Evolutionary conservation across 2,888 invertebrate genomes (phyloP).

Genomic region (Biston stratarius): DNA sequence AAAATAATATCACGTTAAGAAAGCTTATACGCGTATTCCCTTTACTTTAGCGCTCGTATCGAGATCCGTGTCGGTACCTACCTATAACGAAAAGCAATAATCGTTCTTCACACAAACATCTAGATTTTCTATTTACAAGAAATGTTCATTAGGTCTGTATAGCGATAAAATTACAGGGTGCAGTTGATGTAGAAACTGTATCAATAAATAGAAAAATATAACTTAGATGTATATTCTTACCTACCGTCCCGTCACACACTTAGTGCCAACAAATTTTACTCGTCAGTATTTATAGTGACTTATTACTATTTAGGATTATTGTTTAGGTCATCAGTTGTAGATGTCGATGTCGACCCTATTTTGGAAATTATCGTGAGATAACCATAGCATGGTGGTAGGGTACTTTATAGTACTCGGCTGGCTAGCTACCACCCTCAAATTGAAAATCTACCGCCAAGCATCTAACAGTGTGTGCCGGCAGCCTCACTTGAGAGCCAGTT

Average conservation of each 20-base stretch:
- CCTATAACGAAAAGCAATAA: not conserved
- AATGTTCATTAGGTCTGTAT: not conserved
- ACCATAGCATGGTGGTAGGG: no score
- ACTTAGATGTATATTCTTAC: slow-evolving; percentile 19
- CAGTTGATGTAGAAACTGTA: slow-evolving; percentile 8
- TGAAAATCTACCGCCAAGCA: no score
- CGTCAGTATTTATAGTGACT: slow-evolving; percentile 4
- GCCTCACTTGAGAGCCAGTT: no score
- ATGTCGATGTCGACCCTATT: not conserved
- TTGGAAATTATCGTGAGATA: not conserved
- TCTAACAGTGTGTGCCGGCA: no score
- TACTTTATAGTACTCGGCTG: no score
- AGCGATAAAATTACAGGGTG: not conserved
- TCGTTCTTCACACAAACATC: not conserved
- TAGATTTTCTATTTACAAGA: not conserved
- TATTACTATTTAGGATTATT: not conserved
- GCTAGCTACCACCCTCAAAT: no score
- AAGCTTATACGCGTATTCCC: no score
- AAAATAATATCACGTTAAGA: no score
- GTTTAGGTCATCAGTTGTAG: not conserved
- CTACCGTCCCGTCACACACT: slow-evolving; percentile 49
- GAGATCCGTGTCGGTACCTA: no score
- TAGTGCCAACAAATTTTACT: slow-evolving; percentile 48
- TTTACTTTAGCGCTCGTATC: no score
- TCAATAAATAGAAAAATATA: not conserved